Conservation (phyloP, 2,888 invertebrate species). For the Rhimphoctona megacephalus region DNA sequence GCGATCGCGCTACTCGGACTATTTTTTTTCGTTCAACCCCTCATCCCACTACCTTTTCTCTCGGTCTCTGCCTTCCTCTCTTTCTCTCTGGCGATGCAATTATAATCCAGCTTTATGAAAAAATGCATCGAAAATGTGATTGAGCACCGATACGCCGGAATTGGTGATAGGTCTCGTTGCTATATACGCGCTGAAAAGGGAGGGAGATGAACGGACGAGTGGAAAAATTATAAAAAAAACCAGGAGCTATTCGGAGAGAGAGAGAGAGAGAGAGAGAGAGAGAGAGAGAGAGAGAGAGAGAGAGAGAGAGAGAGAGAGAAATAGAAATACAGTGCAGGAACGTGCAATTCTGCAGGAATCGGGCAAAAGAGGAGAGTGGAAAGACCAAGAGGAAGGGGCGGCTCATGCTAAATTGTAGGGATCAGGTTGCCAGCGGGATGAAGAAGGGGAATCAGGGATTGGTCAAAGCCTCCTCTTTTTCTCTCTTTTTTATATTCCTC, state of each 20-base stretch:
- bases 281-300: too few relatives aligned
- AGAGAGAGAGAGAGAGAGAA: not conserved
- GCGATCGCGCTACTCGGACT: constrained; percentile 58
- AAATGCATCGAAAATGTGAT: constrained; percentile 85
- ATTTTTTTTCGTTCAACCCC: constrained; percentile 67
- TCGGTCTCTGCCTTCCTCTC: constrained; percentile 19
- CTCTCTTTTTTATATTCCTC: constrained; percentile 28
- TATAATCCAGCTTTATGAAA: constrained; percentile 85
- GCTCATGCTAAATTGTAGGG: constrained; percentile 67
- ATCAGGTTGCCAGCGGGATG: constrained; percentile 67
- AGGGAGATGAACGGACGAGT: constrained; percentile 41
- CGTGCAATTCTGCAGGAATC: constrained; percentile 60
- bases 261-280: constrained; percentile 25
- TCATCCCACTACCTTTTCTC: constrained; percentile 25
- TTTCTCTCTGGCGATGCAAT: constrained; percentile 83
- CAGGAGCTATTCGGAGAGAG: constrained; percentile 21
- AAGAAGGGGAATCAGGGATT: constrained; percentile 77
- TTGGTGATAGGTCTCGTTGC: constrained; percentile 72
- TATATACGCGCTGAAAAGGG: constrained; percentile 16
- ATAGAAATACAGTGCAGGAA: constrained; percentile 40
- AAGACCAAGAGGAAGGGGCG: constrained; percentile 69
- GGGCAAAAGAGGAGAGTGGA: constrained; percentile 70
- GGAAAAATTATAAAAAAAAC: constrained; percentile 11
- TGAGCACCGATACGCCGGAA: constrained; percentile 84
- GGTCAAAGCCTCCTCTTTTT: constrained; percentile 77